phyloP scores from a whole-genome alignment of 1,140 invertebrate species.

The Bombus confusus region DNA sequence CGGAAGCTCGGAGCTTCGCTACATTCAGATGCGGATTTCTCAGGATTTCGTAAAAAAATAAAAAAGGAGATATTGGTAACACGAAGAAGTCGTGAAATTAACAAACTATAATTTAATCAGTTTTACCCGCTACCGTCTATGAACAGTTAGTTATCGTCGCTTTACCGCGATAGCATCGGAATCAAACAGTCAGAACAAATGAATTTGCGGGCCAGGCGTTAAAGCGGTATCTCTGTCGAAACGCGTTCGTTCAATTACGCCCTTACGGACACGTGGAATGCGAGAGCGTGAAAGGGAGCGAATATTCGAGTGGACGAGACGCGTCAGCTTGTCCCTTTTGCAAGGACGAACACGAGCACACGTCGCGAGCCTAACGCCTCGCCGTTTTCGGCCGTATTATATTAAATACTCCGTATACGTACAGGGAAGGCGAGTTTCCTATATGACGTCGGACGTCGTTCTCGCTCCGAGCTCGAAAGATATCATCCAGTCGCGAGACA shows the following conservation, averaged over 20 bases:
- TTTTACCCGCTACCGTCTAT: neutral
- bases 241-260: conserved; percentile 36
- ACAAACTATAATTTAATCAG: neutral
- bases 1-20: neutral
- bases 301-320: neutral
- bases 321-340: conserved; percentile 11
- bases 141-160: neutral
- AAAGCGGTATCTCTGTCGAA: conserved; percentile 9
- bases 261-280: conserved; percentile 20
- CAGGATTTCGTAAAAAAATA: neutral
- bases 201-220: neutral
- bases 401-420: conserved; percentile 16
- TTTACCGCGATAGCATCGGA: neutral
- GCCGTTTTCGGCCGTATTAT: neutral
- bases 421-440: conserved; percentile 3
- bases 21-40: no score
- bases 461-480: conserved; percentile 22
- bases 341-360: conserved; percentile 6
- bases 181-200: neutral
- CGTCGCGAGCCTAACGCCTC: neutral
- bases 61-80: neutral
- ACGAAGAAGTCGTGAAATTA: neutral
- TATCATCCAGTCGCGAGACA: conserved; percentile 46
- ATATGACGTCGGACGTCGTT: conserved; percentile 46
- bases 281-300: neutral